Evolutionary conservation across 1,140 invertebrate genomes (phyloP), one percentile per base, ranked within the genome.

Genomic region (Aphidius gifuensis): DNA sequence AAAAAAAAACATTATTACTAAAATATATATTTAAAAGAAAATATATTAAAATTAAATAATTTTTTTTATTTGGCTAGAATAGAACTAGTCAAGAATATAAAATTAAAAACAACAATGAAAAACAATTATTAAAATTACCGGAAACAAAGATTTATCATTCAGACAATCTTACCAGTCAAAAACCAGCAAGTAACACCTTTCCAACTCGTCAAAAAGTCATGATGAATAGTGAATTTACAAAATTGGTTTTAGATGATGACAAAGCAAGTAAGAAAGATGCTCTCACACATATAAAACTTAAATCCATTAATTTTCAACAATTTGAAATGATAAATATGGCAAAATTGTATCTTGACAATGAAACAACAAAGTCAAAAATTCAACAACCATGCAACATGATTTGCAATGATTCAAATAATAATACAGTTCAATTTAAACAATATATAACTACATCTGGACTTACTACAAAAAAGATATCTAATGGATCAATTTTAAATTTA

Each of bases 251-350:
- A 48, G 58, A 65, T 54, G 62, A 54, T 51, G 68, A 67, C 58
- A 69, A 70, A 65, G 69, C 66, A 65, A 60, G 60, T 58, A 54
- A 61, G 39, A 58, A 54, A 23, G 45, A 60, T 23, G 68, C 64
- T 66, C 66, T 66, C 32, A 60, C 50, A 47, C 68, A 69, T 65
- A 65, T 66, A 48, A 61, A 44, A 64, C 65, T 60, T 63, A 65
- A 66, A 63, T 66, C 71, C 55, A 66, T 69, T 58, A 63, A 70
- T 61, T 70, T 70, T 1, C 64, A 68, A 60, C 66, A 67, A 55
- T 72, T 70, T 56, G 61, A 62, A 58, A 54, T 65, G 64, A 62
- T 64, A 49, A 68, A 70, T 62, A 62, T 64, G 48, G 60, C 56
- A 39, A 64, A 67, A 57, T 60, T 69, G 11, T 66, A 56, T 49